phyloP scores from a whole-genome alignment of 2,113 vertebrate genomes.

The Athene cunicularia region DNA sequence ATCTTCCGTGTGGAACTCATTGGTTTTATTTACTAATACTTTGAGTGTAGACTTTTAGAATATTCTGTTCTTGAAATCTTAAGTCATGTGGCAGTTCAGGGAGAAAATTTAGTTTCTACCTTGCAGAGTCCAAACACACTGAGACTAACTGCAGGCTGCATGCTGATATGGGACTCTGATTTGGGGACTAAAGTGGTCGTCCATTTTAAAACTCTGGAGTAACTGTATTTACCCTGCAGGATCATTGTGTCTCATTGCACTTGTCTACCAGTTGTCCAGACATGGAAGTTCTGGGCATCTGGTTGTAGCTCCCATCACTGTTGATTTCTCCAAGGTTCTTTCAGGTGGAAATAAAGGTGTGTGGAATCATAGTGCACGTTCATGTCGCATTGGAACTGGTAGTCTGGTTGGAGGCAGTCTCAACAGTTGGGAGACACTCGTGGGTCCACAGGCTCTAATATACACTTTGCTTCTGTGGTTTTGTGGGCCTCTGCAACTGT shows the following conservation, averaged over 20 bases:
- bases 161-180: not conserved
- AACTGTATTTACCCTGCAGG: not conserved
- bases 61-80: not conserved
- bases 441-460: not conserved
- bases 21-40: not conserved
- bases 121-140: not conserved
- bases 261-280: not conserved
- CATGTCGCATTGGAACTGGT: accelerated
- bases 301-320: not conserved
- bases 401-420: not conserved
- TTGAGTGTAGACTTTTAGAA: not conserved
- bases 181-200: not conserved
- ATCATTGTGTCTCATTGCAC: not conserved
- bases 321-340: not conserved
- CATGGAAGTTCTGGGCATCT: not conserved
- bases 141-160: not conserved
- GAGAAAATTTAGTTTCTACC: not conserved
- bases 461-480: not conserved
- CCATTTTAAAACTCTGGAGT: not conserved
- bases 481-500: not conserved
- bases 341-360: not conserved
- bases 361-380: accelerated
- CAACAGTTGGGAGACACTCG: not conserved
- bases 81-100: not conserved
- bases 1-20: not conserved